Base-by-base conservation (phyloP, 1,140 invertebrate genomes). In the Apis cerana region DNA sequence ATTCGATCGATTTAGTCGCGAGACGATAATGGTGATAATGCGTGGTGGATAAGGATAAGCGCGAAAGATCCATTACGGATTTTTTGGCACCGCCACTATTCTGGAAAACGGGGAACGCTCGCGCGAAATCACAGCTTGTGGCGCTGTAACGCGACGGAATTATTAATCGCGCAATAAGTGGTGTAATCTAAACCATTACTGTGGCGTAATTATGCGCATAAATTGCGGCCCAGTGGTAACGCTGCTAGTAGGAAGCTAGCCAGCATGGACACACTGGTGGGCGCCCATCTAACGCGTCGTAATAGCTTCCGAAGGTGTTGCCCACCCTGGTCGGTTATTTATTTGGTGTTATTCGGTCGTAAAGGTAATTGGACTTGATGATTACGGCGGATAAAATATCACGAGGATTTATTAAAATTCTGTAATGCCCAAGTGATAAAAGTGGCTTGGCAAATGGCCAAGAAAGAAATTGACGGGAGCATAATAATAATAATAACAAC, bases 161-260 rank as follows among this genome's bases (percentile, higher is more conserved):
- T 80, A 80, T 80, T 80, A 80, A 80, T 80, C 59, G 78, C 15
- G 70, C 71, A 75, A 80, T 80, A 80, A 80, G 78, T 80, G 70
- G 70, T 80, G 70, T 75, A 80, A 80, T 65, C 70, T 61, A 62
- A 75, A 65, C 78, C 78, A 80, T 75, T 80, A 80, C 70, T 43
- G 61, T 48, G 33, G 59, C 50, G 50, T 80, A 80, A 80, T 80
- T 80, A 80, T 75, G 78, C 78, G 78, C 78, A 80, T 75, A 80
- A 80, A 80, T 80, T 64, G 19, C 59, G 23, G 50, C 59, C 59
- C 70, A 43, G 50, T 56, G 78, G 69, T 65, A 74, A 48, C 67
- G 56, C 56, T n/a, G 75, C 4, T 43, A 69, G 61, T 23, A 33
- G 4, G 17, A 33, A 10, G 17, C 52, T 68, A n/a, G 52, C n/a